These are phyloP conservation scores for Setophaga kirtlandii DNA, from an alignment of 2,113 vertebrate species.

Conservation along the genomic window DNA sequence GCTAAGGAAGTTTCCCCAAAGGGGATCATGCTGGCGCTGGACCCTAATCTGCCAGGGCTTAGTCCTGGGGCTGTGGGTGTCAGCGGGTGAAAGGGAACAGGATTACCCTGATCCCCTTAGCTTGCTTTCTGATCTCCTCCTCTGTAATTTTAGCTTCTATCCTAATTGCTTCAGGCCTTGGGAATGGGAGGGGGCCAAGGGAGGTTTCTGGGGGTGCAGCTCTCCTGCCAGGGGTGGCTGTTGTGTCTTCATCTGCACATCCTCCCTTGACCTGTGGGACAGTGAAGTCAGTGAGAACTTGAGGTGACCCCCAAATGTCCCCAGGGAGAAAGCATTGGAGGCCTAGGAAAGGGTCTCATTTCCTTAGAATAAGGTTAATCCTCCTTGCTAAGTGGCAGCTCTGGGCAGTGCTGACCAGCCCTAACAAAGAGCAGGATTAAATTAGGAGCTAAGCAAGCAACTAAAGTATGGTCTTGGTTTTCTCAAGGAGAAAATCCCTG, in stretches of 20 bases:
- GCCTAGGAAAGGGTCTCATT: not conserved
- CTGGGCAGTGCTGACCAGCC: not conserved
- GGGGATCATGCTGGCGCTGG: not conserved
- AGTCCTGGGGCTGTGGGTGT: not conserved
- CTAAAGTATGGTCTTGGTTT: not conserved
- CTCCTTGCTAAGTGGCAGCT: not conserved
- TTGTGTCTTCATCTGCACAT: not conserved
- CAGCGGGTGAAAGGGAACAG: not conserved
- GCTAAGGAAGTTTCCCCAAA: not conserved
- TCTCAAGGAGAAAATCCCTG: not conserved
- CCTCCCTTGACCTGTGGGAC: not conserved
- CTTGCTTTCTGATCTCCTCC: constrained; percentile 19
- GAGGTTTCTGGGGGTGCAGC: not conserved
- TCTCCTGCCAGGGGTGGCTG: not conserved
- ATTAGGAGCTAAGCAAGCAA: not conserved
- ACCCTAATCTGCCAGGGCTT: not conserved
- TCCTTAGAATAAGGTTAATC: not conserved
- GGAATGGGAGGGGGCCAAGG: not conserved
- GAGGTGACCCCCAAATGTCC: not conserved
- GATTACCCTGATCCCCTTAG: constrained; percentile 11
- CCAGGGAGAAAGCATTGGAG: not conserved
- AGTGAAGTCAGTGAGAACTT: not conserved
- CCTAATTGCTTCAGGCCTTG: not conserved
- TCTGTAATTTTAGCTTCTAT: not conserved
- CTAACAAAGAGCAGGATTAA: not conserved